Evolutionary conservation across 2,113 vertebrate species (phyloP).

Genomic region (Archilochus colubris): DNA sequence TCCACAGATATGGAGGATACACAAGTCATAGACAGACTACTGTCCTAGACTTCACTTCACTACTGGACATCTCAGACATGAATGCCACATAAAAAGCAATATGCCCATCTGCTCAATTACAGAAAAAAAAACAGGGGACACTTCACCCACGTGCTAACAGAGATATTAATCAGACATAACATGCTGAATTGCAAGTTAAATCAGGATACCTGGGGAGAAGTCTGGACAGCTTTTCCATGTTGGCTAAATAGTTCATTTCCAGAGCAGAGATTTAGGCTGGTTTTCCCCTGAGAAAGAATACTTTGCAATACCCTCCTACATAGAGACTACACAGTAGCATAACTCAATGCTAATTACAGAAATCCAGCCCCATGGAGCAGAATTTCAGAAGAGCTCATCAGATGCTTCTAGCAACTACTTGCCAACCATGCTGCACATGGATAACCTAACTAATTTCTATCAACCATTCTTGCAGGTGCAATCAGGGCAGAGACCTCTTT

Average conservation of each 20-base stretch:
- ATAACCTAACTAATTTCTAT: background rate
- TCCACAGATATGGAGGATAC: background rate
- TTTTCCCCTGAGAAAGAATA: background rate
- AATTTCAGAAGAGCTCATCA: background rate
- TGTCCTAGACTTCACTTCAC: background rate
- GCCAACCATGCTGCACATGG: background rate
- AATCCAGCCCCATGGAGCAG: background rate
- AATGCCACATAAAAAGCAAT: background rate
- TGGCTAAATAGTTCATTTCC: background rate
- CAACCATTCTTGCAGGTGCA: background rate
- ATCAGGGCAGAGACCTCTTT: background rate
- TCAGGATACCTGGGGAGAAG: background rate
- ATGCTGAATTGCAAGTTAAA: background rate
- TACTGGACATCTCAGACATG: background rate
- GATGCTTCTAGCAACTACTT: background rate
- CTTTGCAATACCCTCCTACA: background rate
- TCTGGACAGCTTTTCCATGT: background rate
- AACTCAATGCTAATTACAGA: background rate
- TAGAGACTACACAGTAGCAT: background rate
- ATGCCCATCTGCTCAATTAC: background rate
- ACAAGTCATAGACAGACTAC: background rate
- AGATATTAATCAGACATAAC: background rate
- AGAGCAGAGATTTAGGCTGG: background rate
- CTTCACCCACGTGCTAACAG: background rate
- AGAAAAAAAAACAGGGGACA: background rate